Base-by-base conservation (phyloP, 2,888 invertebrate genomes). In the Rhagophthalmus giganteus region DNA sequence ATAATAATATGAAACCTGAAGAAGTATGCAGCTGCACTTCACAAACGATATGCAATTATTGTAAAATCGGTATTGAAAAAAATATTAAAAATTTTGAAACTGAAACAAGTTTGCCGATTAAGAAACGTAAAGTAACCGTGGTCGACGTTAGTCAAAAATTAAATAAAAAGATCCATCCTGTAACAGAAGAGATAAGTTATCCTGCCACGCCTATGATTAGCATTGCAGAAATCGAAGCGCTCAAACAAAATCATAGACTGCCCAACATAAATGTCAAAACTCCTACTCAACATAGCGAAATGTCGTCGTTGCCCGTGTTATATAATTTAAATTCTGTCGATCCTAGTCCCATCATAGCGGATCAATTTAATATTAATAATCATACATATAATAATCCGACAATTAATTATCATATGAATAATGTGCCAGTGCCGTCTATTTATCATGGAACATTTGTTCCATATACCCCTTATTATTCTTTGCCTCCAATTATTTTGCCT, bases 181-280 rank as follows among this genome's bases (percentile, higher is more conserved):
- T 35, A 20, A 54, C 52, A 26, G 63, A 67, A 39, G 68, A 70
- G 52, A 66, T 71, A n/a, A 72, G 72, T 47, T 74, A 74, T 62
- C 74, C 74, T 7, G 69, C 72, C 8, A 70, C 67, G 6, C 71
- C 70, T 2, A 73, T 74, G 69, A 69, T 74, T 11, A 72, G 71
- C 49, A 74, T 74, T 28, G 73, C 73, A 2, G 73, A 74, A 57
- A 57, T 74, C 5, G 69, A 71, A 57, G 67, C 64, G 16, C 53
- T 67, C 16, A 50, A 64, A 40, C 55, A 58, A 16, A 44, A 32
- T 31, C 11, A 13, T 12, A 25, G 7, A 39, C 55, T 54, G 38
- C 39, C 49, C 9, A 50, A 51, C 24, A 54, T 67, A n/a, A 40
- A 62, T 7, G 71, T 73, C 54, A 73, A 73, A 57, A 73, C 72